These are phyloP conservation scores for Arenaria interpres DNA, from an alignment of 2,113 vertebrate genomes.

Conservation along the genomic window DNA sequence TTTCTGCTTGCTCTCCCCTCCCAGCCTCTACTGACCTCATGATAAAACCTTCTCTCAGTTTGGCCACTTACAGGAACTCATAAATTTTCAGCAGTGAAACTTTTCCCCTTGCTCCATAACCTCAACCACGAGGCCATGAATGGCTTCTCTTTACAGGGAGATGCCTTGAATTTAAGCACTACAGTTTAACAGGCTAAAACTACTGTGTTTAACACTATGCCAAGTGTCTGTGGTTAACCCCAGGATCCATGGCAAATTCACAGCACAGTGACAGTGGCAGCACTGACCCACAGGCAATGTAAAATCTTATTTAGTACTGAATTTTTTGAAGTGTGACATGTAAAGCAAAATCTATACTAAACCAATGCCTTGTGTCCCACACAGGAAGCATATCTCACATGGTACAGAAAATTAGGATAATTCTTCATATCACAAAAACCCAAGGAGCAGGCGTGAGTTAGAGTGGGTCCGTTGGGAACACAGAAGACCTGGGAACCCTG, in stretches of 20 bases:
- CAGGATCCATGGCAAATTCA: background rate
- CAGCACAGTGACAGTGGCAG: background rate
- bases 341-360: background rate
- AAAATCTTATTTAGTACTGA: background rate
- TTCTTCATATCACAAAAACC: background rate
- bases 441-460: background rate
- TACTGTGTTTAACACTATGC: background rate
- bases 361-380: background rate
- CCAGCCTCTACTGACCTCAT: background rate
- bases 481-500: background rate
- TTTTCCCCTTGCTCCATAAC: background rate
- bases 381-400: background rate
- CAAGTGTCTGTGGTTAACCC: background rate
- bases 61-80: background rate
- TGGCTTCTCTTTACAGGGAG: background rate
- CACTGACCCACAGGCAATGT: background rate
- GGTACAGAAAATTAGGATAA: background rate
- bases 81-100: background rate
- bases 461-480: rapidly evolving
- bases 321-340: background rate
- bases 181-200: background rate
- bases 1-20: background rate
- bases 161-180: background rate
- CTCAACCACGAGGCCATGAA: background rate
- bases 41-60: slow-evolving; percentile 14